Evolutionary conservation across 2,113 vertebrate species (phyloP), one percentile per base, ranked within the genome.

Genomic region (Paratilapia polleni): DNA sequence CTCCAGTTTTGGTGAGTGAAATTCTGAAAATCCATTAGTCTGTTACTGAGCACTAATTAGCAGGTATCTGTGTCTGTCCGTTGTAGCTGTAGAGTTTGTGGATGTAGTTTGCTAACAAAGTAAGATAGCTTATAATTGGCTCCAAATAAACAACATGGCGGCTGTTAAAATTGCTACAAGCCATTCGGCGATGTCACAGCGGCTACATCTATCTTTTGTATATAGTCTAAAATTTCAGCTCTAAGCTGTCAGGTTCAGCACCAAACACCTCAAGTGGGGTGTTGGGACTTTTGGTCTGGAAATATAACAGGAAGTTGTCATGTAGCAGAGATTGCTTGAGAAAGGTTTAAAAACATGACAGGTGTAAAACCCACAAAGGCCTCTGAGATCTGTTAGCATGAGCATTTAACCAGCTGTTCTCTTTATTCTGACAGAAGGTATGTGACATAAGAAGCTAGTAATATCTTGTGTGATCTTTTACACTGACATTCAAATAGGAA

Each of bases 381-480:
- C 28, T 63, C 58, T 82, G 68, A 19, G 12, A 28, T 77, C 82
- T 78, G n/a, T 64, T 74, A 61, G 79, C 60, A 41, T 22, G 4
- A 61, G 64, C 47, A 58, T 70, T 56, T 34, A 78, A 31, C 78
- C 85, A 91, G 87, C 83, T 89, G 81, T 80, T 81, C 54, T 66
- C 57, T 59, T 63, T 11, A 60, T 26, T 15, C 47, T 63, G 59
- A 61, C 80, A 86, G 60, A 87, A 43, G 77, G 77, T 31, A 66
- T 77, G 34, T 82, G 87, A 82, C 82, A 75, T 82, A 52, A 87
- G 28, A 83, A 41, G 81, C 58, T 52, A 61, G 31, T 8, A 81
- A 66, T 38, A 74, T 77, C 52, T 62, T 20, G 34, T 15, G 28
- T 63, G 52, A 49, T 81, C 54, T 79, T 61, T 47, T 22, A 58